Evolutionary conservation across 2,113 vertebrate genomes (phyloP).

Genomic region (Oxygymnocypris stewartii): DNA sequence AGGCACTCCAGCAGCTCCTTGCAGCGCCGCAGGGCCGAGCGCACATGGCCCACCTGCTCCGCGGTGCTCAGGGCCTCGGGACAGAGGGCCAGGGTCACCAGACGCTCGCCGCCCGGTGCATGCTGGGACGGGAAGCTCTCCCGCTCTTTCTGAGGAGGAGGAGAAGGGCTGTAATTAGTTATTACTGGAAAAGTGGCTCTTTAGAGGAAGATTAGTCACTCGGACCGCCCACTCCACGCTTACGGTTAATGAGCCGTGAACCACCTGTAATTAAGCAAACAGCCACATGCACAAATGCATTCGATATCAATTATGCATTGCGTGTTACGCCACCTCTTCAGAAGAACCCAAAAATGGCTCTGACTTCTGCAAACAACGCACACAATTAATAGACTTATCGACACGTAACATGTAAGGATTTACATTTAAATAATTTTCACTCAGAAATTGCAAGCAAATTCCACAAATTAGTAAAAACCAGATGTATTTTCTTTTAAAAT

Average conservation of each 20-base stretch:
- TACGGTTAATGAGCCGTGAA: not conserved
- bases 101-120: conserved; percentile 62
- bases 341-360: too few relatives aligned
- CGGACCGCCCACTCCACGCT: not conserved
- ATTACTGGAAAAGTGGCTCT: conserved; percentile 1
- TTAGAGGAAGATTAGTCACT: conserved; percentile 8
- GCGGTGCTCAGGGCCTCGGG: conserved; percentile 54
- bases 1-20: conserved; percentile 71
- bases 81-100: conserved; percentile 64
- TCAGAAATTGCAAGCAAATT: too few relatives aligned
- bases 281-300: not conserved
- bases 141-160: conserved; percentile 65
- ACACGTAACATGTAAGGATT: too few relatives aligned
- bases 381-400: too few relatives aligned
- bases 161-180: not conserved
- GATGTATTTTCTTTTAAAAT: too few relatives aligned
- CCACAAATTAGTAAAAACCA: too few relatives aligned
- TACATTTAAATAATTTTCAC: too few relatives aligned
- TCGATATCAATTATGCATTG: not conserved
- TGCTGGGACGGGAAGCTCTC: conserved; percentile 69
- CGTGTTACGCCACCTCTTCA: too few relatives aligned
- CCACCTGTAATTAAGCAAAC: not conserved
- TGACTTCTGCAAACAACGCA: too few relatives aligned
- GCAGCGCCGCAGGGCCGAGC: conserved; percentile 71
- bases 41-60: conserved; percentile 68